phyloP scores from a whole-genome alignment of 2,888 invertebrate genomes.

The Xestia sexstrigata region DNA sequence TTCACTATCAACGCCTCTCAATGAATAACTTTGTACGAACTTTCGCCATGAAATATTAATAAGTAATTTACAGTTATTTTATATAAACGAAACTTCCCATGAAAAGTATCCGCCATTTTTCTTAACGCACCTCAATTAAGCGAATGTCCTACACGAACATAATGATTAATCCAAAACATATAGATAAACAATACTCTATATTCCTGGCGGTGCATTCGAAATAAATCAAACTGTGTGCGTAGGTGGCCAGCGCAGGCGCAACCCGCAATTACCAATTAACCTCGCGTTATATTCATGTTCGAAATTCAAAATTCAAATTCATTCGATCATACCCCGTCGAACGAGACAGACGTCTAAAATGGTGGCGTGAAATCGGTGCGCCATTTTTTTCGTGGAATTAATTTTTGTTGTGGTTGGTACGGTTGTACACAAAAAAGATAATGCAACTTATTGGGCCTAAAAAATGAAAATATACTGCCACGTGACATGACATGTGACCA shows the following conservation, averaged over 20 bases:
- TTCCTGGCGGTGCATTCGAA: conserved; percentile 77
- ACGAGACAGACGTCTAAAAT: conserved; percentile 74
- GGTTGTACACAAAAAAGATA: background rate
- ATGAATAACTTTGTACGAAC: conserved; percentile 30
- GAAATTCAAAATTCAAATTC: conserved; percentile 82
- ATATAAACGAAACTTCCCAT: conserved; percentile 13
- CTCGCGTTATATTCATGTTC: conserved; percentile 77
- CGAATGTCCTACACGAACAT: conserved; percentile 62
- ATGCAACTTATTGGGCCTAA: background rate
- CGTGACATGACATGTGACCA: background rate
- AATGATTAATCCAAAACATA: conserved; percentile 64
- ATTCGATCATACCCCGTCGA: conserved; percentile 73
- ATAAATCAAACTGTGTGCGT: conserved; percentile 85
- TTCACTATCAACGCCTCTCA: conserved; percentile 29
- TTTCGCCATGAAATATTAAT: conserved; percentile 26
- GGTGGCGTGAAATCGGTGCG: conserved; percentile 74
- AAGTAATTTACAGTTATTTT: conserved; percentile 21
- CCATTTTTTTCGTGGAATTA: conserved; percentile 33
- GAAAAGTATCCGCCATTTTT: conserved; percentile 50
- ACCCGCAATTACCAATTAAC: conserved; percentile 87
- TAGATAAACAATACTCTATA: conserved; percentile 81
- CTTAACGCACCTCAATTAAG: conserved; percentile 66
- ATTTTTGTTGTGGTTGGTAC: conserved; percentile 7
- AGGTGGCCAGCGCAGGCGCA: conserved; percentile 82
- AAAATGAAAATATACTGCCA: background rate